Percentiles rank a stretch among this genome's conserved stretches.
phyloP scores from a whole-genome alignment of 1,140 invertebrate species.

The Oryzaephilus surinamensis region DNA sequence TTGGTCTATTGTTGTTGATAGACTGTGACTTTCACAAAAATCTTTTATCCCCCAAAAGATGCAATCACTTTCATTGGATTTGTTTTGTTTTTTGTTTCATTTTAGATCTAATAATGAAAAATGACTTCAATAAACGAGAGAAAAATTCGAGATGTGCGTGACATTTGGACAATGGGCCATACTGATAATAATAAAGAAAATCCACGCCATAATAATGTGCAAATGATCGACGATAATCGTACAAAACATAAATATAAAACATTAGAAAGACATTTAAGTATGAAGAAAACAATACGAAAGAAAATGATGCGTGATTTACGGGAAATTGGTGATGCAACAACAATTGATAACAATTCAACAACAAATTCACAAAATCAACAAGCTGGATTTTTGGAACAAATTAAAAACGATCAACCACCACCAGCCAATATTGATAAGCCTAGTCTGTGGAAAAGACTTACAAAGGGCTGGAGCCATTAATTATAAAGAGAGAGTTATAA shows the following conservation, averaged over 20 bases:
- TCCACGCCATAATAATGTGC: conserved; percentile 12
- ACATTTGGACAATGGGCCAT: too few species aligned
- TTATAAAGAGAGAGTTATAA: too few species aligned
- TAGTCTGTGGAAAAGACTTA: conserved; percentile 35
- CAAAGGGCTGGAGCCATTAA: conserved; percentile 36
- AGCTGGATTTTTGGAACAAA: conserved; percentile 34
- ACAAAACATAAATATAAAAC: conserved; percentile 47
- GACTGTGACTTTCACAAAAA: conserved; percentile 3
- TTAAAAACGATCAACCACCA: conserved; percentile 34
- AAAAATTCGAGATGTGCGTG: conserved; percentile 33
- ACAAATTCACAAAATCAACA: conserved; percentile 17
- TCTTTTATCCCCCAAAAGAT: neutral
- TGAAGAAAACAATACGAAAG: conserved; percentile 79
- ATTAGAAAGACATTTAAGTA: conserved; percentile 67
- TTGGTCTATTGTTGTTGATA: too few species aligned
- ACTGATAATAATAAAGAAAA: conserved; percentile 31
- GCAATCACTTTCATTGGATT: conserved; percentile 2
- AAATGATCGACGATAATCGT: conserved; percentile 18
- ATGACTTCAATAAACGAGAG: conserved; percentile 32
- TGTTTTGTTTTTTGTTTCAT: conserved; percentile 10
- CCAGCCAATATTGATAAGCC: conserved; percentile 35
- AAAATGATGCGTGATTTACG: conserved; percentile 73
- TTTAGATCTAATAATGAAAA: conserved; percentile 20
- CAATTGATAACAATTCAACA: neutral
- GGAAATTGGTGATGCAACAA: conserved; percentile 31